Percentiles rank a stretch among this genome's conserved stretches.
These are phyloP conservation scores for Colistium nudipinnis DNA, from an alignment of 2,113 vertebrate species.

Conservation along the genomic window DNA sequence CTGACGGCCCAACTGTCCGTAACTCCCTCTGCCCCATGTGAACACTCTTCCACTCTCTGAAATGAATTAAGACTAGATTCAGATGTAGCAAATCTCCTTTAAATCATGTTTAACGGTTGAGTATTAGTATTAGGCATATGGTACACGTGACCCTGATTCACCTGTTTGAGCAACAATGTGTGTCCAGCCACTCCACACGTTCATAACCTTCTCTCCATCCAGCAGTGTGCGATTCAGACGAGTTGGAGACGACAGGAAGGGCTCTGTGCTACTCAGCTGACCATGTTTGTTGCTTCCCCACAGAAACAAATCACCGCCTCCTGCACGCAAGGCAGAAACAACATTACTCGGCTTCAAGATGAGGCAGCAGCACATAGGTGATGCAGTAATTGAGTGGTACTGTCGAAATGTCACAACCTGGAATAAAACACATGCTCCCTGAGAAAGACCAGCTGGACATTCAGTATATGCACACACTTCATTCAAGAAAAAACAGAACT, in stretches of 20 bases:
- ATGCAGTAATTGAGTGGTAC: constrained; percentile 26
- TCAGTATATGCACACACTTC: neutral
- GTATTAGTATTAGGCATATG: no score
- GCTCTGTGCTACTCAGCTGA: constrained; percentile 81
- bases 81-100: neutral
- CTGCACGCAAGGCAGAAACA: constrained; percentile 65
- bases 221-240: constrained; percentile 80
- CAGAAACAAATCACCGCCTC: constrained; percentile 85
- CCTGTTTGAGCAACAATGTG: constrained; percentile 90
- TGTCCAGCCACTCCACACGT: constrained; percentile 93
- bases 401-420: constrained; percentile 10
- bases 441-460: constrained; percentile 5
- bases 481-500: no score
- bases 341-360: constrained; percentile 32
- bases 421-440: neutral
- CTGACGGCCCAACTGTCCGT: constrained; percentile 89
- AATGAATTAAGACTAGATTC: constrained; percentile 50
- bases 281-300: constrained; percentile 94
- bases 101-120: neutral
- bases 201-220: constrained; percentile 80
- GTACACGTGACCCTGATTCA: constrained; percentile 53
- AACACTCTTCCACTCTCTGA: constrained; percentile 89
- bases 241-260: constrained; percentile 82
- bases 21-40: constrained; percentile 92
- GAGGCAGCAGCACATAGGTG: constrained; percentile 26